Evolutionary conservation across 2,113 vertebrate species (phyloP).

Genomic region (Colaptes auratus): DNA sequence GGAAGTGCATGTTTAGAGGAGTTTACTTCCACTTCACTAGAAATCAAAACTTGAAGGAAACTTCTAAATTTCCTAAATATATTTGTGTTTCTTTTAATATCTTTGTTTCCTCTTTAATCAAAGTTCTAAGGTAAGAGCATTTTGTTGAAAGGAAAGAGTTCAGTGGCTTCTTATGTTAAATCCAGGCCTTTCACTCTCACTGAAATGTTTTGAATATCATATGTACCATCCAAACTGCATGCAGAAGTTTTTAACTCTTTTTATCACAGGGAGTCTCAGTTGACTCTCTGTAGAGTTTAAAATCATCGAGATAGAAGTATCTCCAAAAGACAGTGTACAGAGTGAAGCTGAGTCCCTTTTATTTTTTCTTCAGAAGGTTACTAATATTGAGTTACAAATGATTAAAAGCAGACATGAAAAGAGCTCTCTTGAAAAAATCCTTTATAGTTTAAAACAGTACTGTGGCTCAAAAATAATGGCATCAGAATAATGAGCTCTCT

Average conservation of each 20-base stretch:
- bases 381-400: not conserved
- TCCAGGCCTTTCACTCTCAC: not conserved
- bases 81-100: not conserved
- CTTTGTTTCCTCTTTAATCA: not conserved
- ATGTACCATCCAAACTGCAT: not conserved
- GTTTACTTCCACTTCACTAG: not conserved
- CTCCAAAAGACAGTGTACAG: not conserved
- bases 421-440: not conserved
- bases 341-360: not conserved
- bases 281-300: not conserved
- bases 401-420: not conserved
- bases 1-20: not conserved
- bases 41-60: not conserved
- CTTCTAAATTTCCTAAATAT: not conserved
- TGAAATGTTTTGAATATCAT: not conserved
- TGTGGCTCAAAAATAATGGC: not conserved
- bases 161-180: not conserved
- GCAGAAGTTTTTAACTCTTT: not conserved
- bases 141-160: not conserved
- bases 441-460: not conserved
- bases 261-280: not conserved
- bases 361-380: not conserved
- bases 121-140: not conserved
- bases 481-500: not conserved
- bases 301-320: not conserved